Percentiles rank a stretch among this genome's conserved stretches.
Conservation (phyloP, 2,797 vertebrate genomes). For the Arrhamphus sclerolepis region DNA sequence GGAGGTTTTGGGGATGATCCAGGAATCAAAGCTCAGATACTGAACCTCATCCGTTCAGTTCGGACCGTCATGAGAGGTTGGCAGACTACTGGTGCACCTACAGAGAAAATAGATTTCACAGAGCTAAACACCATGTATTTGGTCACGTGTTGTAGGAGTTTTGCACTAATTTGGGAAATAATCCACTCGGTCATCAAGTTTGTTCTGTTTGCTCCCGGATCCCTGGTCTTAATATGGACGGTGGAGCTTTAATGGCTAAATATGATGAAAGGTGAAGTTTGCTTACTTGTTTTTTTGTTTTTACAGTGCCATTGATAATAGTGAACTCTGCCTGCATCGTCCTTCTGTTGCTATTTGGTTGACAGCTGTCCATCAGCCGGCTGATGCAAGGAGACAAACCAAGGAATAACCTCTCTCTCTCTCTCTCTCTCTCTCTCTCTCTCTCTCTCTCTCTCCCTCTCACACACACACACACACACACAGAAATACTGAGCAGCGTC, state of each 20-base stretch:
- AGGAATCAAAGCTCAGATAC: constrained; percentile 91
- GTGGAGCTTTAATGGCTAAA: neutral
- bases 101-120: neutral
- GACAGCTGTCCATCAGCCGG: neutral
- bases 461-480: too few species aligned
- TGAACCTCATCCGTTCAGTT: constrained; percentile 92
- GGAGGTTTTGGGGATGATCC: constrained; percentile 96
- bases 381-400: constrained; percentile 3
- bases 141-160: too few species aligned
- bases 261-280: neutral
- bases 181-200: neutral
- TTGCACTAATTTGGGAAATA: too few species aligned
- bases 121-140: too few species aligned
- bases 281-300: constrained; percentile 7
- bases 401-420: constrained; percentile 25
- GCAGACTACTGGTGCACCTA: neutral
- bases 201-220: neutral
- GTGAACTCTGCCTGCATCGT: constrained; percentile 89
- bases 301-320: constrained; percentile 91
- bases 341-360: constrained; percentile 89
- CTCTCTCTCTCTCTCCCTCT: too few species aligned
- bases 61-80: constrained; percentile 94
- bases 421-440: too few species aligned
- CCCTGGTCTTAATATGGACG: neutral
- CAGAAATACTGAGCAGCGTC: neutral